A percentile compares a stretch with the other conserved stretches of the same genome.
phyloP scores from a whole-genome alignment of 2,113 vertebrate genomes.

The Oncorhynchus kisutch region DNA sequence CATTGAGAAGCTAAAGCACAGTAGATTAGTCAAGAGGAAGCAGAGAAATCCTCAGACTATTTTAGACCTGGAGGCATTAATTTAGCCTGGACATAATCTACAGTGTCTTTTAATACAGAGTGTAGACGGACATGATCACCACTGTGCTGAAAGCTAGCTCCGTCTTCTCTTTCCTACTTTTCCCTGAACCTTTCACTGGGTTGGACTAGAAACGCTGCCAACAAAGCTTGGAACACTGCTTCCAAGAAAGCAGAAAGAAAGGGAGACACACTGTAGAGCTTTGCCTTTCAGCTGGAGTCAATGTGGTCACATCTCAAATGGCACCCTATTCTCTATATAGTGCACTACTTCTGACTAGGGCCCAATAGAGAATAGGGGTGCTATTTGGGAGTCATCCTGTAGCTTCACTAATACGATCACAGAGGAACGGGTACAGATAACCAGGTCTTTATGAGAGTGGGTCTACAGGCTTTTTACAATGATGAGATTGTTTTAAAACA shows the following conservation, averaged over 20 bases:
- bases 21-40: not conserved
- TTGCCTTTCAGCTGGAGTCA: not conserved
- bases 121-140: not conserved
- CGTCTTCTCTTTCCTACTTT: not conserved
- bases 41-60: not conserved
- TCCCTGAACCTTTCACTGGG: slow-evolving; percentile 3
- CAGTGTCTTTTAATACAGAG: slow-evolving; percentile 4
- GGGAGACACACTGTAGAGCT: not conserved
- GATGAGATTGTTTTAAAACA: not conserved
- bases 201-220: not conserved
- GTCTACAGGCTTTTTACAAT: not conserved
- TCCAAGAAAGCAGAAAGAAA: not conserved
- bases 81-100: not conserved
- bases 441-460: not conserved
- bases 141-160: not conserved
- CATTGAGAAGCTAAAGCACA: not conserved
- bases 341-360: too few relatives aligned
- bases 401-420: too few relatives aligned
- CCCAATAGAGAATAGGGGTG: too few relatives aligned
- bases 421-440: too few relatives aligned
- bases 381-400: too few relatives aligned
- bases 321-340: too few relatives aligned
- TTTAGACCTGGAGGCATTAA: not conserved
- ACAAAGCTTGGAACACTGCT: not conserved
- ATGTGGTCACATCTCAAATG: too few relatives aligned